Evolutionary conservation across 1,140 invertebrate genomes (phyloP).

Genomic region (Delia radicum): DNA sequence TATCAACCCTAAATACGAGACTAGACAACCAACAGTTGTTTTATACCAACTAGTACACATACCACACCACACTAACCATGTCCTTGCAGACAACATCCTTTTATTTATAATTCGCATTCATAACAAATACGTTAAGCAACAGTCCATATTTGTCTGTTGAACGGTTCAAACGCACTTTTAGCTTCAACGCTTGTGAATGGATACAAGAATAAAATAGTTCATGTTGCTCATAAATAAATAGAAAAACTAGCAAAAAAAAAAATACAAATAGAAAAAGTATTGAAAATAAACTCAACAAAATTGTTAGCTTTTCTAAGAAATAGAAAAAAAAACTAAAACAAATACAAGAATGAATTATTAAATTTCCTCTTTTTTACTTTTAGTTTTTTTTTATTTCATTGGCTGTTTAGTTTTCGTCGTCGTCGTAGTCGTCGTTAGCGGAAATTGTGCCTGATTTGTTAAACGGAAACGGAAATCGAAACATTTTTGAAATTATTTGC

Average conservation of each 20-base stretch:
- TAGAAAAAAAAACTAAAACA: background rate
- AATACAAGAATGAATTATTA: background rate
- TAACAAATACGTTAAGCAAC: background rate
- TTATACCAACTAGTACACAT: background rate
- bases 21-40: background rate
- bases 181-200: background rate
- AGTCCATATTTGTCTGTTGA: conserved; percentile 12
- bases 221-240: background rate
- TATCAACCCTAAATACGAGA: background rate
- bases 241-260: background rate
- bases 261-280: background rate
- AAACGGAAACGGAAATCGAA: conserved; percentile 22
- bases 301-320: background rate
- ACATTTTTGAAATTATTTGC: conserved; percentile 8
- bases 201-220: background rate
- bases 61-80: background rate
- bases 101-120: background rate
- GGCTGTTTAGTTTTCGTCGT: background rate
- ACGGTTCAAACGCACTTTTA: background rate
- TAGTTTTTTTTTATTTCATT: background rate
- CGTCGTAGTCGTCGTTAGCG: background rate
- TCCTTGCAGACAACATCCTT: background rate
- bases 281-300: no score
- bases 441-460: conserved; percentile 24
- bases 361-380: background rate